Base-by-base conservation (phyloP, 1,140 invertebrate genomes). In the Saxidomus purpurata region DNA sequence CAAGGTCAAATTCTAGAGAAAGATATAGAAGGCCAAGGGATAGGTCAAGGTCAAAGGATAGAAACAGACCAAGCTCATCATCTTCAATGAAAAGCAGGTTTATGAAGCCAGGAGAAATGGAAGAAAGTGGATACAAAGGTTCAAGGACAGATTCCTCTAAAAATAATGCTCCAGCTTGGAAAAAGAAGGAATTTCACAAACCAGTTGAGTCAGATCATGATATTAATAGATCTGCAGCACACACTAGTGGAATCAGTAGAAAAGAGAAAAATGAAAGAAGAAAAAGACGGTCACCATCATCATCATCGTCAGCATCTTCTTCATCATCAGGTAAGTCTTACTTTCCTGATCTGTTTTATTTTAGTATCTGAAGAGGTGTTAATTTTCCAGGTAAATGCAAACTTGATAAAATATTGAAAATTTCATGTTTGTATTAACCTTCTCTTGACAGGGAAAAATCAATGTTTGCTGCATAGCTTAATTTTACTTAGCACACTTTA, bases 161-260 rank as follows among this genome's bases (percentile, higher is more conserved):
- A 36, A 38, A 36, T 49, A 69, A 55, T 38, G 61, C 38, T 38
- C 87, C 80, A 77, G 49, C 80, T 28, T 89, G 87, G 87, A 89
- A 63, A 67, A 89, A 89, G 79, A 89, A 89, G 71, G 87, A 89
- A 38, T 89, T 89, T 36, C 80, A 83, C 1, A 89, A 89, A 47
- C 87, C 87, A 25, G 80, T 40, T 40, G 83, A 85, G 19, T 13
- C 22, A 38, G n/a, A 69, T 13, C 25, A 52, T n/a, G 31, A 55
- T 11, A 25, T 52, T 49, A 31, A 76, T n/a, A 74, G 47, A 4
- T 8, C 63, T n/a, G 22, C 28, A n/a, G 36, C 4, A 3, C 6
- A 22, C 0, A n/a, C 17, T 31, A 28, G 19, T 36, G 25, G 31
- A 55, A 36, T 31, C 6, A 15, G 15, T 6, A 49, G 49, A n/a